Evolutionary conservation across 2,888 invertebrate genomes (phyloP), one percentile per base, ranked within the genome.

Genomic region (Agonopterix subpropinquella): DNA sequence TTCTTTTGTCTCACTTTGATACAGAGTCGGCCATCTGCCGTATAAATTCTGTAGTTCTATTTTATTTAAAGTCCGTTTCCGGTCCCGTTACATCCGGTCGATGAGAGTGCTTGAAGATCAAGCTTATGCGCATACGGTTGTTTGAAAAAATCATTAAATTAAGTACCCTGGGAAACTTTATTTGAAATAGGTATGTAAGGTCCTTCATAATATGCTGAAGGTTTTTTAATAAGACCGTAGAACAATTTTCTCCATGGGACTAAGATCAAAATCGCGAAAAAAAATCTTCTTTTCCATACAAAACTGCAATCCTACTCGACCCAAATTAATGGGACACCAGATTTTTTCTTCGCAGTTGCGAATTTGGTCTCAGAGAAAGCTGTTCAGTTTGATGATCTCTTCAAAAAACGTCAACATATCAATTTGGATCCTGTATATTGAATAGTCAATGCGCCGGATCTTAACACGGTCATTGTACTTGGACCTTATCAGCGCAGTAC

Each of bases 381-480:
- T 28, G 28, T 28, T 7, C 28, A 28, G 28, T 28, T 28, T 28
- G 28, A 7, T 28, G 28, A 1, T 28, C 28, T 28, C 28, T 5
- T 28, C 28, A 1, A 28, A 28, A 28, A 28, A 5, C 5, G 7
- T 28, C 7, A 28, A 7, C 28, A 28, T 28, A 28, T 5, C 4
- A 3, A 18, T 2, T 18, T 28, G 28, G 28, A 28, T 4, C 28
- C 28, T 28, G 28, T 28, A 28, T 28, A 28, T 28, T 28, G 28
- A 7, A 28, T 28, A 7, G 28, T 28, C 1, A 28, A 5, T 28
- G 28, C 28, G 28, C 28, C 28, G 28, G 28, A 28, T 28, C 64
- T 63, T 59, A 61, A 70, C 74, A 77, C 86, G 87, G 87, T 86
- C 87, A 85, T 80, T 85, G 86, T 76, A 80, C 87, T 80, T 70